Evolutionary conservation across 2,888 invertebrate species (phyloP), one percentile per base, ranked within the genome.

Genomic region (Polyommatus iphigenia): DNA sequence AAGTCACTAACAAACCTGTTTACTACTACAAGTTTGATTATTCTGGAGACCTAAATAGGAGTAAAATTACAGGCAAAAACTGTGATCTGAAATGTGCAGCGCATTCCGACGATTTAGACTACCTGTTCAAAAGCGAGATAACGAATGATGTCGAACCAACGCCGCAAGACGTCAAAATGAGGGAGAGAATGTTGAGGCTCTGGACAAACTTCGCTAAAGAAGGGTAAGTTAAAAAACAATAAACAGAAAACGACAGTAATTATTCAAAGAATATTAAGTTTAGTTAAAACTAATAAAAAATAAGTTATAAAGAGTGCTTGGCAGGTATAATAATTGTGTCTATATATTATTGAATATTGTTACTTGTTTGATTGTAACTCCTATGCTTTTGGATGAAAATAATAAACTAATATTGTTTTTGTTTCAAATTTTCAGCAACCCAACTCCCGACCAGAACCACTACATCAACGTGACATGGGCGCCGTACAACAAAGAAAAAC

Each of bases 201-300:
- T 93, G 94, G 92, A 93, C 93, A 6, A 94, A 94, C 84, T 94
- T 94, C 77, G 92, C 93, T 32, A 94, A 94, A 84, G 84, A 86
- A 81, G 93, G 94, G 94, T 94, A 81, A 91, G 93, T 85, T 54
- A 15, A 5, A 62, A 18, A 18, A 67, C 5, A 62, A 62, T 62
- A 62, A 24, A 62, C 24, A 62, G 24, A 59, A 59, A 20, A 62
- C 62, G 3, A 62, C 50, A 50, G 4, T 54, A 13, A 24, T 57
- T n/a, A 57, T 62, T 4, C 62, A 24, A 20, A 3, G 46, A 62
- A 24, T 7, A 62, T 10, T 24, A 24, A 62, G 5, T 18, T 5
- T 18, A 18, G 18, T 18, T 50, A 50, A 54, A 54, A 54, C 18
- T 54, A 54, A 54, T 50, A 50, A 50, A 13, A 50, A 50, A 50